These are phyloP conservation scores for Aphrophora alni DNA, from an alignment of 2,888 invertebrate species.

Conservation along the genomic window DNA sequence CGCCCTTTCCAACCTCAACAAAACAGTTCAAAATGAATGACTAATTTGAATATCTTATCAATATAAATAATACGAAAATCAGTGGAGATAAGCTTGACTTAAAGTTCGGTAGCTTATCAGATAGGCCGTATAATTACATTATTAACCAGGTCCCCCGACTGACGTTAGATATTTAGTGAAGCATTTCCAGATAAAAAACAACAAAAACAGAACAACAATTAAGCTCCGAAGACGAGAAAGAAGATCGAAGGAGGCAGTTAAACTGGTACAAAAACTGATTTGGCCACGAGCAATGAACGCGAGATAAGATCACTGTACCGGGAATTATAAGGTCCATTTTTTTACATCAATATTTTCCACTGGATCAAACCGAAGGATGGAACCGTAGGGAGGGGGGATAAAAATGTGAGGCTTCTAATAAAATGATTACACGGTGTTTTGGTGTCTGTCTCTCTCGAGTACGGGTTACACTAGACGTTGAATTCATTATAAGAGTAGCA, in stretches of 20 bases:
- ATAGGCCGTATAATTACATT: neutral
- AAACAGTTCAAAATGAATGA: too few relatives aligned
- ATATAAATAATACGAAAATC: neutral
- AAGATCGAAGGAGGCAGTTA: neutral
- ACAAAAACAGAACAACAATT: neutral
- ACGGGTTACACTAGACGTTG: neutral
- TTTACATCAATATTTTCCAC: constrained; percentile 38
- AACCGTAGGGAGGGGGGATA: neutral
- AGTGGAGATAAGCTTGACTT: neutral
- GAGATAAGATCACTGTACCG: constrained; percentile 30
- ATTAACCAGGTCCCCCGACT: neutral
- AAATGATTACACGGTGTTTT: constrained; percentile 35
- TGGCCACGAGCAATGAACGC: constrained; percentile 29
- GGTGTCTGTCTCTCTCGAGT: neutral
- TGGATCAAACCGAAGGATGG: constrained; percentile 14
- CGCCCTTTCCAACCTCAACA: too few relatives aligned
- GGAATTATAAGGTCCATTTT: constrained; percentile 37
- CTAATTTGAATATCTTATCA: neutral
- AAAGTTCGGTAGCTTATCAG: constrained; percentile 6
- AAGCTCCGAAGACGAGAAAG: neutral
- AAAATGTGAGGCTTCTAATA: constrained; percentile 28
- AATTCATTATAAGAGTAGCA: neutral
- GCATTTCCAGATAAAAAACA: neutral
- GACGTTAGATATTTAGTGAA: neutral
- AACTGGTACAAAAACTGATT: constrained; percentile 31